A percentile compares a stretch with the other conserved stretches of the same genome.
These are phyloP conservation scores for Suillia variegata DNA, from an alignment of 2,888 invertebrate species.

Conservation along the genomic window DNA sequence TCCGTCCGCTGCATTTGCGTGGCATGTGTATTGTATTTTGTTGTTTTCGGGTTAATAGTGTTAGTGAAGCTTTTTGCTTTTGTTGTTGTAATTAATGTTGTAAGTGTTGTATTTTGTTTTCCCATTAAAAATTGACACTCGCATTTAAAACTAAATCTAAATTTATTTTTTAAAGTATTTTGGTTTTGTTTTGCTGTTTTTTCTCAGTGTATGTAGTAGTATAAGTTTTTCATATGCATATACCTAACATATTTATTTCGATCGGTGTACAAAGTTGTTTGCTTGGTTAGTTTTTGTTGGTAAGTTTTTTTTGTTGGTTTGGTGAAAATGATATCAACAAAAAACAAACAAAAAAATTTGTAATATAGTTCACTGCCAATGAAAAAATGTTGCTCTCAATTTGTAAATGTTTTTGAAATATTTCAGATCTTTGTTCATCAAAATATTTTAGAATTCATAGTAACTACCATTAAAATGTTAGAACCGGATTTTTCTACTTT, in stretches of 20 bases:
- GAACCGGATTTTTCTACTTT: too few relatives aligned
- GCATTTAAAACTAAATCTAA: not conserved
- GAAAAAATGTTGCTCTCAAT: too few relatives aligned
- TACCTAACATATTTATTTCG: slow-evolving; percentile 16
- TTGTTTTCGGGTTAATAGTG: not conserved
- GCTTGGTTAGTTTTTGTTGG: slow-evolving; percentile 37
- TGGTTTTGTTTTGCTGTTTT: slow-evolving; percentile 20
- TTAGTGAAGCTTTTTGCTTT: not conserved
- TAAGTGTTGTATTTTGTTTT: not conserved
- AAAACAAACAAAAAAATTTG: not conserved
- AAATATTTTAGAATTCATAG: too few relatives aligned
- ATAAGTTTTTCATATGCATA: slow-evolving; percentile 26
- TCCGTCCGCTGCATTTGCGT: too few relatives aligned
- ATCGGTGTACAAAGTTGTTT: slow-evolving; percentile 59
- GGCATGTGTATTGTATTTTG: too few relatives aligned
- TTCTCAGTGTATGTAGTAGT: slow-evolving; percentile 23
- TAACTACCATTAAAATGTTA: too few relatives aligned
- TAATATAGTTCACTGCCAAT: not conserved
- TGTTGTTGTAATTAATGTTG: not conserved
- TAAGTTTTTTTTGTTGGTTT: slow-evolving; percentile 17
- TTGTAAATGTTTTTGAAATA: too few relatives aligned
- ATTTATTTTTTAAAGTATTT: not conserved
- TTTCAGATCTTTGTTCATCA: too few relatives aligned
- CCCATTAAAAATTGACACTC: not conserved
- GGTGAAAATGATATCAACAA: not conserved